Percentiles rank a stretch among this genome's conserved stretches.
phyloP scores from a whole-genome alignment of 2,797 vertebrate species.

The Crypturellus tataupa region DNA sequence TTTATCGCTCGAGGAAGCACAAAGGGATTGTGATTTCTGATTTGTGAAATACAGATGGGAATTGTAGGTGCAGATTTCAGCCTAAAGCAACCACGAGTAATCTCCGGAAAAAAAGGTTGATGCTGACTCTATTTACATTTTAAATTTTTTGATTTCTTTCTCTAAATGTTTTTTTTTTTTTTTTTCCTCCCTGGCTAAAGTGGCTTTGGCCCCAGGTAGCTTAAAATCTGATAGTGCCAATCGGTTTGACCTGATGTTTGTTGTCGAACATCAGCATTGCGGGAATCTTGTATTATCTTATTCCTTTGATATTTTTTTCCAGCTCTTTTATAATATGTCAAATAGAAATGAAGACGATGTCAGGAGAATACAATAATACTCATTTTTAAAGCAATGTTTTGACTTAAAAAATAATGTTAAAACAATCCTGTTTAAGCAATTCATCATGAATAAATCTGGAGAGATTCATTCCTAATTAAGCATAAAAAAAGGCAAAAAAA shows the following conservation, averaged over 20 bases:
- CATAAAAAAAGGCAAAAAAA: not conserved
- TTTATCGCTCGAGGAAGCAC: too few species aligned
- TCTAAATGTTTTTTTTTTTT: not conserved
- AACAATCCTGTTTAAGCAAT: not conserved
- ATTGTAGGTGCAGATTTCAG: not conserved
- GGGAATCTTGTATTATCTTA: conserved; percentile 25
- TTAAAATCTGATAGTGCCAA: conserved; percentile 14
- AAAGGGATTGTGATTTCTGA: not conserved
- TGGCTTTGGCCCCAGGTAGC: not conserved
- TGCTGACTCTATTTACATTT: not conserved
- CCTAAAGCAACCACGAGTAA: not conserved
- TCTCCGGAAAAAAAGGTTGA: not conserved
- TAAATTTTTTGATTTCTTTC: not conserved
- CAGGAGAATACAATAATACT: conserved; percentile 1
- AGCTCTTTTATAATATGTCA: not conserved
- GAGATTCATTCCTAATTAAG: not conserved
- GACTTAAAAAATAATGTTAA: conserved; percentile 24
- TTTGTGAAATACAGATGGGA: not conserved
- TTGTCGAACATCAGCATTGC: conserved; percentile 24
- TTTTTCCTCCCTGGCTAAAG: not conserved
- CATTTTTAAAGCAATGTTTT: conserved; percentile 33
- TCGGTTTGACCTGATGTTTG: conserved; percentile 1
- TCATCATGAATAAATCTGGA: not conserved
- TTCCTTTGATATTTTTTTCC: conserved; percentile 25
- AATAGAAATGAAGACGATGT: not conserved